phyloP scores from a whole-genome alignment of 2,888 invertebrate genomes.

The Archips crataeganus region DNA sequence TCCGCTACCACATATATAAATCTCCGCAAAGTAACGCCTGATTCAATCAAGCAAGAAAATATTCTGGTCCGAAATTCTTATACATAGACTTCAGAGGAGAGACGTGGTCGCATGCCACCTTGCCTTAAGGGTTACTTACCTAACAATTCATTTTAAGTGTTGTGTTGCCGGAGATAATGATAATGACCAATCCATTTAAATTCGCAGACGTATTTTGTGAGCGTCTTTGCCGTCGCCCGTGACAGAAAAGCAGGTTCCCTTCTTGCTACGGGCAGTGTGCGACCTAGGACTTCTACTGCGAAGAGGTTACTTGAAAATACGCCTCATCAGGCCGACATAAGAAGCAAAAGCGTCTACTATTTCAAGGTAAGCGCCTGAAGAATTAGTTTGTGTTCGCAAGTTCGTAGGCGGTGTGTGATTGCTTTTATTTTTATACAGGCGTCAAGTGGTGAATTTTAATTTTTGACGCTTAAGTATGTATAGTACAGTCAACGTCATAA shows the following conservation, averaged over 20 bases:
- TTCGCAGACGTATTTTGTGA: conserved; percentile 74
- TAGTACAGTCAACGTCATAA: too few species aligned
- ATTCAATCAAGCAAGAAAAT: too few species aligned
- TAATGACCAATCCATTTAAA: not conserved
- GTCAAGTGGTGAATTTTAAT: not conserved
- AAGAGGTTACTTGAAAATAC: conserved; percentile 72
- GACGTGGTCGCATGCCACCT: too few species aligned
- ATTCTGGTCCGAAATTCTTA: too few species aligned
- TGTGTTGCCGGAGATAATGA: too few species aligned
- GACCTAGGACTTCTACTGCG: conserved; percentile 71
- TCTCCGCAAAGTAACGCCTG: too few species aligned
- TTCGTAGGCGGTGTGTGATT: not conserved
- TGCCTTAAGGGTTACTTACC: too few species aligned
- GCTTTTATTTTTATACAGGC: conserved; percentile 15
- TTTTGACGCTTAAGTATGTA: too few species aligned
- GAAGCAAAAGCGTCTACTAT: conserved; percentile 70
- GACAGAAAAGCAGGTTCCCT: conserved; percentile 72
- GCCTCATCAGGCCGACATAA: conserved; percentile 66
- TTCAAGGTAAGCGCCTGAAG: conserved; percentile 65
- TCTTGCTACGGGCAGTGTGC: conserved; percentile 68
- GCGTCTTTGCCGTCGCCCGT: conserved; percentile 70
- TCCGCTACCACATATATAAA: too few species aligned
- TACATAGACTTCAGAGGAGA: too few species aligned
- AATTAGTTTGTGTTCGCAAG: not conserved
- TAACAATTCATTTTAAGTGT: too few species aligned